A percentile compares a stretch with the other conserved stretches of the same genome.
These are phyloP conservation scores for Yoshiicerus persimilis DNA, from an alignment of 1,140 invertebrate species.

Conservation along the genomic window DNA sequence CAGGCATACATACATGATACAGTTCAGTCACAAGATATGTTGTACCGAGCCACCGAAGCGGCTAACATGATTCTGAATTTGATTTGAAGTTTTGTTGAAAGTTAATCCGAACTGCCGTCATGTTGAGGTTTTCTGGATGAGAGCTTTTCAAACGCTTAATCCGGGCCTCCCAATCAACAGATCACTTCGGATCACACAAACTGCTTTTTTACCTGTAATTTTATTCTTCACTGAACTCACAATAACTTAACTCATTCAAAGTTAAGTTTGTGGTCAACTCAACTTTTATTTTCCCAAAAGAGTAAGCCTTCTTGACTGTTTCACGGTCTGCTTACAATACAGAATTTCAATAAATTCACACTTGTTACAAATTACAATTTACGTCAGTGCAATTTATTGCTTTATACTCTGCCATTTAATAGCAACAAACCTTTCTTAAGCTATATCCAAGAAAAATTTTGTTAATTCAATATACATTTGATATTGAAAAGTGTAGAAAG, in stretches of 20 bases:
- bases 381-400: background rate
- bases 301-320: background rate
- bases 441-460: no score
- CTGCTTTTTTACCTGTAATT: background rate
- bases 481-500: no score
- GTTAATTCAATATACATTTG: no score
- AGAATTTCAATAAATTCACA: background rate
- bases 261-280: background rate
- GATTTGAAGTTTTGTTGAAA: background rate
- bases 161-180: constrained; percentile 9
- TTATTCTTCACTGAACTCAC: background rate
- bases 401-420: no score
- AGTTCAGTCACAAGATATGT: no score
- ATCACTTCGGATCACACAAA: background rate
- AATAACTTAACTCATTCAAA: background rate
- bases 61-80: background rate
- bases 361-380: background rate
- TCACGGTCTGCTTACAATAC: background rate
- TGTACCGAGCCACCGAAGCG: background rate
- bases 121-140: constrained; percentile 24
- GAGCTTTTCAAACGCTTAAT: constrained; percentile 18
- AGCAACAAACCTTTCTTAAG: no score
- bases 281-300: background rate
- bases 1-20: background rate
- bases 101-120: constrained; percentile 17